These are phyloP conservation scores for Mobula hypostoma DNA, from an alignment of 2,113 vertebrate species.

Conservation along the genomic window DNA sequence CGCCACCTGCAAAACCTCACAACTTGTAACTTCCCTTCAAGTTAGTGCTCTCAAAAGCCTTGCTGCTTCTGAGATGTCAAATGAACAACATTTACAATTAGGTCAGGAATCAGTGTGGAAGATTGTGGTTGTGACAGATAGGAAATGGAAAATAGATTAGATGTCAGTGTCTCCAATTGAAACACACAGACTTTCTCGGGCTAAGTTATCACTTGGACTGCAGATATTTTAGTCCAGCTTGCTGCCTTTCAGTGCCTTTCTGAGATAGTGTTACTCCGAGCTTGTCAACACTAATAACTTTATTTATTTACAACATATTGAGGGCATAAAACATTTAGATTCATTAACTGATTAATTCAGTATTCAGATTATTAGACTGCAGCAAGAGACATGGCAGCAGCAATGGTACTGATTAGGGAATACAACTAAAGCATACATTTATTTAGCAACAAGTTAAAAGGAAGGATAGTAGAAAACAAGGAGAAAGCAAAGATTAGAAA, in stretches of 20 bases:
- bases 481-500: neutral
- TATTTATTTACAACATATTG: neutral
- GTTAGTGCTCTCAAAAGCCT: neutral
- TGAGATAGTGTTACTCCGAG: neutral
- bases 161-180: conserved; percentile 19
- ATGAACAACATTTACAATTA: conserved; percentile 23
- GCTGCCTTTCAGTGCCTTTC: neutral
- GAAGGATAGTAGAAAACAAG: neutral
- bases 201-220: conserved; percentile 3
- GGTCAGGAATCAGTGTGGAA: conserved; percentile 2
- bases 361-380: neutral
- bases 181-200: conserved; percentile 12
- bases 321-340: neutral
- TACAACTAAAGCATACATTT: neutral
- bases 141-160: conserved; percentile 30
- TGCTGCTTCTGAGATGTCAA: conserved; percentile 14
- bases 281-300: conserved; percentile 4
- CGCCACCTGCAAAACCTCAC: neutral
- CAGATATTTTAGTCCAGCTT: neutral
- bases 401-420: neutral
- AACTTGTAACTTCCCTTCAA: neutral
- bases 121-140: conserved; percentile 21
- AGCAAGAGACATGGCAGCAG: neutral
- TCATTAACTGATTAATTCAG: neutral
- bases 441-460: neutral